Evolutionary conservation across 92 coral and sea anemone species (phyloP).

Genomic region (Palythoa grandis): DNA sequence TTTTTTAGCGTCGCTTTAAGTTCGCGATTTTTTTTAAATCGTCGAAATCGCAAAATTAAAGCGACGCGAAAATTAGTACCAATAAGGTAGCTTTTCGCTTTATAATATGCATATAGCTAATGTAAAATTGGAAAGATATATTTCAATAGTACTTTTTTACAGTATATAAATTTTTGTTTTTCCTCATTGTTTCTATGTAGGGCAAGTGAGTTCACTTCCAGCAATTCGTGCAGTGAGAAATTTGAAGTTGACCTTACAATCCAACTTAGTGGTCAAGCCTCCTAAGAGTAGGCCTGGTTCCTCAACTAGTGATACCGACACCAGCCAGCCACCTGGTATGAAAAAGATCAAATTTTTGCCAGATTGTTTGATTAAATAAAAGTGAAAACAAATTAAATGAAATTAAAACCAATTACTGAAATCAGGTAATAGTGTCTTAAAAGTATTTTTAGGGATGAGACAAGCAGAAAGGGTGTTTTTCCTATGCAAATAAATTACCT

Average conservation of each 20-base stretch:
- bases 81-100: too few species aligned
- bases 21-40: too few species aligned
- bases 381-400: too few species aligned
- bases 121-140: not conserved
- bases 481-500: too few species aligned
- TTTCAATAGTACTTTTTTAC: not conserved
- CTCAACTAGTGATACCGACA: constrained; percentile 49
- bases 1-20: too few species aligned
- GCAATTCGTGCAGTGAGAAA: constrained; percentile 76
- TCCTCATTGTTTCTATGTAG: constrained; percentile 30
- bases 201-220: constrained; percentile 67
- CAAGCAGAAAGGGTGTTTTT: too few species aligned
- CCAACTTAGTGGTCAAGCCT: constrained; percentile 67
- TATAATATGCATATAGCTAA: not conserved
- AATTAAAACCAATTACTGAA: too few species aligned
- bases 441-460: too few species aligned
- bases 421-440: too few species aligned
- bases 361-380: not conserved
- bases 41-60: too few species aligned
- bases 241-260: constrained; percentile 61
- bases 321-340: constrained; percentile 79
- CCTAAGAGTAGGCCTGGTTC: constrained; percentile 47
- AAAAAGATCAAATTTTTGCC: not conserved
- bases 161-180: too few species aligned
- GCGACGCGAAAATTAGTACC: too few species aligned